Conservation (phyloP, 2,888 invertebrate species). For the Onchidella celtica region DNA sequence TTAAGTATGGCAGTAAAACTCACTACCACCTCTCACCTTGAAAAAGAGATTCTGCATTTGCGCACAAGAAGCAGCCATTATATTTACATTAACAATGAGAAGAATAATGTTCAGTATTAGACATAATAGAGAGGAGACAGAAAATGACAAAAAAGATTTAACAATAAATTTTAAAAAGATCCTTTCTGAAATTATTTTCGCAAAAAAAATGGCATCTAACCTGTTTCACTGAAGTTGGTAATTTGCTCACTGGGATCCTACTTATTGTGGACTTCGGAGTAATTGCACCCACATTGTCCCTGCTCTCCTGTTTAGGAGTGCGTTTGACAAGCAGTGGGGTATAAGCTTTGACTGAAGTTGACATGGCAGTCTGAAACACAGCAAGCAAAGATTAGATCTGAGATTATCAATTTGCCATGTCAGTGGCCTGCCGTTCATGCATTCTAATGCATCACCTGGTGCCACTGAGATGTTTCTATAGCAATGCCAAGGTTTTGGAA, state of each 20-base stretch:
- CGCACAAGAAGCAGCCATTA: no score
- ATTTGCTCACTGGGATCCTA: not conserved
- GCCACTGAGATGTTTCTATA: not conserved
- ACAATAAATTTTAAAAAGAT: not conserved
- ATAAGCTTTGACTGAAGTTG: not conserved
- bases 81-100: no score
- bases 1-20: no score
- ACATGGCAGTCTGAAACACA: constrained; percentile 14
- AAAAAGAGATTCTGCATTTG: no score
- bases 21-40: no score
- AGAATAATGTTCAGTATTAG: no score
- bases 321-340: constrained; percentile 1
- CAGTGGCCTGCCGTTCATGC: no score
- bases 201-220: not conserved
- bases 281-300: not conserved
- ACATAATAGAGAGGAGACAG: no score
- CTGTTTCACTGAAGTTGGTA: not conserved
- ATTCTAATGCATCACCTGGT: not conserved
- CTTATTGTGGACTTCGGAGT: not conserved
- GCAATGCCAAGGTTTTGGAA: not conserved
- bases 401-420: no score
- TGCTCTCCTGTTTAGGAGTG: not conserved
- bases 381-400: no score
- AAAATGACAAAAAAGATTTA: not conserved
- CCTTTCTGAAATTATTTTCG: not conserved